Evolutionary conservation across 2,113 vertebrate genomes (phyloP).

Genomic region (Chlorodrepanis virens): DNA sequence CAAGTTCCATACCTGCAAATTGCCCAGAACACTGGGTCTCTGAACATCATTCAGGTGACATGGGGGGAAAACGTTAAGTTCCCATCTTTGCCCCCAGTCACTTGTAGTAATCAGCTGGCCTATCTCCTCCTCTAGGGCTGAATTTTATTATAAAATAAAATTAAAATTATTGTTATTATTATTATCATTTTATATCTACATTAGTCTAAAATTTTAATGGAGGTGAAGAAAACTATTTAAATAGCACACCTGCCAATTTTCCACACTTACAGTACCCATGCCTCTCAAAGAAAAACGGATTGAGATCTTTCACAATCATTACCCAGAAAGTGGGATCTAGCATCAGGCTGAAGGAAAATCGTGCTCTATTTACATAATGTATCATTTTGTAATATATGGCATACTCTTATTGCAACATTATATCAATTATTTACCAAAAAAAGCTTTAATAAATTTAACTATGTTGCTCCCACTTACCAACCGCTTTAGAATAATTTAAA

Average conservation of each 20-base stretch:
- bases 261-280: not conserved
- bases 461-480: slow-evolving; percentile 45
- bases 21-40: not conserved
- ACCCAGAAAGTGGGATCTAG: not conserved
- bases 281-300: not conserved
- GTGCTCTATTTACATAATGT: slow-evolving; percentile 16
- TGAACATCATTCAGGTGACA: not conserved
- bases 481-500: slow-evolving; percentile 64
- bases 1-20: not conserved
- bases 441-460: slow-evolving; percentile 63
- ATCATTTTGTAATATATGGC: slow-evolving; percentile 25
- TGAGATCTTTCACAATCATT: slow-evolving; percentile 10
- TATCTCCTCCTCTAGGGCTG: not conserved
- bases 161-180: not conserved
- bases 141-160: not conserved
- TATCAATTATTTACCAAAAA: slow-evolving; percentile 61
- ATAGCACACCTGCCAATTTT: not conserved
- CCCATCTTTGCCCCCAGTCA: not conserved
- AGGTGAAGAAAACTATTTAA: not conserved
- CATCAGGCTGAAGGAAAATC: slow-evolving; percentile 11
- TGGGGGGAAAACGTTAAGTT: not conserved
- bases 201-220: not conserved
- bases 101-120: not conserved
- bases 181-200: slow-evolving; percentile 2
- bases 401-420: slow-evolving; percentile 4